phyloP scores from a whole-genome alignment of 2,113 vertebrate genomes.

The Lagopus leucura region DNA sequence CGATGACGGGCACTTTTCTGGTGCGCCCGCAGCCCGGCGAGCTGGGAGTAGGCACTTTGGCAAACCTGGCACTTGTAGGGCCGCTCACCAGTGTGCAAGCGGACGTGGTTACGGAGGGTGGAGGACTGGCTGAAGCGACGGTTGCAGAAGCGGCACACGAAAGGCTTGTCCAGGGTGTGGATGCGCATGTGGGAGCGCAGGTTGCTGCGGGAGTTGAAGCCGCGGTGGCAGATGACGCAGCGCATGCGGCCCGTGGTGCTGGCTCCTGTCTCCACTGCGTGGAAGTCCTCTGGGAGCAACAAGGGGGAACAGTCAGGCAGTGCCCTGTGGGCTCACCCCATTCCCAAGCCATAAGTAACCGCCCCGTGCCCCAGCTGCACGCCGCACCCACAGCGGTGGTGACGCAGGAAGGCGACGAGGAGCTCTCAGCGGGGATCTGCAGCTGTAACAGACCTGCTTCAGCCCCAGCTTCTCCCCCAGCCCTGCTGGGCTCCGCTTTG shows the following conservation, averaged over 20 bases:
- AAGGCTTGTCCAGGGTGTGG: slow-evolving; percentile 99
- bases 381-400: background rate
- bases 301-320: rapidly evolving
- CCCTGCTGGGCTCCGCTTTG: rapidly evolving
- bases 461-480: background rate
- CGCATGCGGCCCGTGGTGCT: slow-evolving; percentile 88
- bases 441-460: rapidly evolving
- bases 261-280: slow-evolving; percentile 76
- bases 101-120: slow-evolving; percentile 96
- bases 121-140: slow-evolving; percentile 99
- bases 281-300: slow-evolving; percentile 85
- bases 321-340: background rate
- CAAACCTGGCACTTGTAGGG: slow-evolving; percentile 98
- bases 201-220: slow-evolving; percentile 99
- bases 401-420: background rate
- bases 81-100: slow-evolving; percentile 96
- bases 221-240: slow-evolving; percentile 97
- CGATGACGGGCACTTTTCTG: slow-evolving; percentile 97
- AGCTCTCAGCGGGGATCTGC: background rate
- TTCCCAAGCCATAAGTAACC: rapidly evolving
- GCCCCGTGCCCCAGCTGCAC: background rate
- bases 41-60: slow-evolving; percentile 97
- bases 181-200: slow-evolving; percentile 99
- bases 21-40: slow-evolving; percentile 95
- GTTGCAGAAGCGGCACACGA: slow-evolving; percentile 97